Percentiles rank a stretch among this genome's conserved stretches.
Conservation (phyloP, 2,888 invertebrate genomes). For the Athrips mouffetella region DNA sequence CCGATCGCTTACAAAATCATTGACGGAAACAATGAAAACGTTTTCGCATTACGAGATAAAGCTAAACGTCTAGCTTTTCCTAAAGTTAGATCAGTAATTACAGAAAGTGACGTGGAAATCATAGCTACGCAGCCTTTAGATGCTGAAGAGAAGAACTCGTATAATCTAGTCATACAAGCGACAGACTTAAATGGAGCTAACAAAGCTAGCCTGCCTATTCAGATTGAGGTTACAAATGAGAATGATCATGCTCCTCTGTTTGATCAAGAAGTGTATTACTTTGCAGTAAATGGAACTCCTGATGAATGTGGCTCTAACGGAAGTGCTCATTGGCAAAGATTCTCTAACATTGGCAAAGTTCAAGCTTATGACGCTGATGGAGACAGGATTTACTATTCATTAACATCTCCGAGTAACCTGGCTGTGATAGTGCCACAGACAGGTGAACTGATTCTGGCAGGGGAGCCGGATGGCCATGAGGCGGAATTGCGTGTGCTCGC, state of each 20-base stretch:
- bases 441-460: conserved; percentile 90
- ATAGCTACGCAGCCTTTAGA: conserved; percentile 88
- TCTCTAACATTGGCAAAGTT: conserved; percentile 90
- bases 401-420: conserved; percentile 88
- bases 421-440: conserved; percentile 95
- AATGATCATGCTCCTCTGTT: conserved; percentile 96
- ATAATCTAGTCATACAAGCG: conserved; percentile 88
- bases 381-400: conserved; percentile 92
- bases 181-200: conserved; percentile 88
- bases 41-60: conserved; percentile 85
- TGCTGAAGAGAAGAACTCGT: conserved; percentile 84
- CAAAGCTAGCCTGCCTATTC: conserved; percentile 87
- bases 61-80: conserved; percentile 59
- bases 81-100: conserved; percentile 73
- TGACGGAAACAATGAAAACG: conserved; percentile 85
- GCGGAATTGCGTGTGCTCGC: conserved; percentile 87
- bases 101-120: conserved; percentile 83
- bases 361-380: conserved; percentile 93
- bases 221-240: conserved; percentile 87
- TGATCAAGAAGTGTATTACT: conserved; percentile 86
- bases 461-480: conserved; percentile 84
- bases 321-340: conserved; percentile 84
- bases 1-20: conserved; percentile 89
- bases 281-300: conserved; percentile 83
- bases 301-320: conserved; percentile 80